Base-by-base conservation (phyloP, 64 coral and sea anemone genomes). In the Montipora foliosa region DNA sequence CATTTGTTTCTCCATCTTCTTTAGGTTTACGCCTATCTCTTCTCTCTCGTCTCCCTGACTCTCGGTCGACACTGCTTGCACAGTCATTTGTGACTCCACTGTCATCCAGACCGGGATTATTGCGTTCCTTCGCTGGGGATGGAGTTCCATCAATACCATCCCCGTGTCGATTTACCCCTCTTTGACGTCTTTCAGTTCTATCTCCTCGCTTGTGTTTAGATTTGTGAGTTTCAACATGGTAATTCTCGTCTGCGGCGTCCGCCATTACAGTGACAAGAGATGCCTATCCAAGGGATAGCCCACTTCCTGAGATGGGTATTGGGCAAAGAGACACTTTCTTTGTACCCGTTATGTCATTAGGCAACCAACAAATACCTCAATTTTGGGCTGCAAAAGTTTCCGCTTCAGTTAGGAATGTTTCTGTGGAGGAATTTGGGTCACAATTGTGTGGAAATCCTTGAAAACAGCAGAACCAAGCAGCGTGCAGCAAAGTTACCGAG, bases 181-280 rank as follows among this genome's bases (percentile, higher is more conserved):
- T 68, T 22, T 94, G 79, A 81, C 88, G 77, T 71, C 96, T 91
- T 19, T 98, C 96, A 77, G 82, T 92, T 89, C 96, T 94, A 89
- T 95, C 93, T 77, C 89, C 93, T 69, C 89, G 87, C 88, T 85
- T 93, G 86, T 95, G 79, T 92, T 89, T 98, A 49, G 94, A 47
- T 48, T 75, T 92, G 53, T 80, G 90, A 79, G 89, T 52, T 69
- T 87, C 89, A 51, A 62, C 46, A 80, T 77, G 58, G 52, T 61
- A 94, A 71, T 82, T 84, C 53, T 98, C 96, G 25, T 98, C 93
- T 4, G 93, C 90, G 61, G 74, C 90, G 61, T 98, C 96, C 96
- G 96, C 96, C 96, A 98, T 98, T 90, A 85, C 80, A 84, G 82
- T 84, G 51, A 89, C 83, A 88, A 90, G 80, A 51, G 77, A 95